Base-by-base conservation (phyloP, 2,888 invertebrate species). In the Sturmia bella region DNA sequence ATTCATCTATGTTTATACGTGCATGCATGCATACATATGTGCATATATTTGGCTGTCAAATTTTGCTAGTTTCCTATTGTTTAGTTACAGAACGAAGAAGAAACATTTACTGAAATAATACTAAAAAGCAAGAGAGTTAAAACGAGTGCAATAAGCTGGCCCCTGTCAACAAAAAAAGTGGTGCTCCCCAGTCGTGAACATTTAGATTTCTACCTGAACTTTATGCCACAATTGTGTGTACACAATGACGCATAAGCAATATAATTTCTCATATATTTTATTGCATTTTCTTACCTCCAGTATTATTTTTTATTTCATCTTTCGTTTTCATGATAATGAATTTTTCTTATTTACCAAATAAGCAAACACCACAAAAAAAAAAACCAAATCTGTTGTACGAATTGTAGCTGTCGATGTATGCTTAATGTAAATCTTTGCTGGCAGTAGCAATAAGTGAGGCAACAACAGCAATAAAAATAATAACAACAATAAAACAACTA, bases 401-500 rank as follows among this genome's bases (percentile, higher is more conserved):
- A 56, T 73, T 61, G 73, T 48, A 61, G 68, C 54, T 21, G 41
- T 68, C 61, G 73, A 48, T 73, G 66, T 70, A 59, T 78, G 41
- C 57, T 77, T 82, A 80, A 74, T 78, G 82, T 77, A 82, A 82
- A 74, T 63, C 45, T 64, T 57, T 69, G 32, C 15, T 69, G 56
- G 82, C 82, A 82, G 82, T 82, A 82, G 82, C 82, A 82, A 78
- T 77, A 75, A 66, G 74, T 75, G 72, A 68, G 41, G 50, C 45
- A 76, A 57, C 64, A 82, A 63, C 77, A 66, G 52, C 82, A 70
- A 48, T 56, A 80, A 61, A 17, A 48, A 66, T 59, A 80, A 68
- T 54, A 68, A 76, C 61, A 81, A 68, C 61, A 81, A 73, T 68
- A 64, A 77, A 78, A 48, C 77, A 78, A 64, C 56, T 64, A 78